A percentile compares a stretch with the other conserved stretches of the same genome.
Conservation (phyloP, 2,888 invertebrate genomes). For the Cheilosia scutellata region DNA sequence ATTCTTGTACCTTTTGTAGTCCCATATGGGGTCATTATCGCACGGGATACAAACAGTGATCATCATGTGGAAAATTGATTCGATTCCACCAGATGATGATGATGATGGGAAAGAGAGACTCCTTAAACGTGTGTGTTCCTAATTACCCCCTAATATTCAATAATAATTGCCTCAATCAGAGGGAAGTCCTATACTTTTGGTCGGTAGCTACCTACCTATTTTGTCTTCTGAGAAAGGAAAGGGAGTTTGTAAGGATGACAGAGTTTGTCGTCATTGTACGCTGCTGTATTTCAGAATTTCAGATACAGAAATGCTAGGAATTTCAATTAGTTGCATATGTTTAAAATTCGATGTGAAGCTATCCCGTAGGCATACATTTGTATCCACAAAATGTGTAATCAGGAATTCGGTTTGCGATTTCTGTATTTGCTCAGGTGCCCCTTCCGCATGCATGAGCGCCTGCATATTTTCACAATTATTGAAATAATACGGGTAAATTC, state of each 20-base stretch:
- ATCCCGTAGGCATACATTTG: constrained; percentile 29
- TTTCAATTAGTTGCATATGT: constrained; percentile 75
- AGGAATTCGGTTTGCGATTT: constrained; percentile 69
- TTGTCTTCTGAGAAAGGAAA: constrained; percentile 15
- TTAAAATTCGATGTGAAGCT: constrained; percentile 67
- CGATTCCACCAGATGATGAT: constrained; percentile 51
- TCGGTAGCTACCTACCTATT: background rate
- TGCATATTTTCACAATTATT: constrained; percentile 65
- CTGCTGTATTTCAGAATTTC: constrained; percentile 15
- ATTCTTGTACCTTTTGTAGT: constrained; percentile 55
- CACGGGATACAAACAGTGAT: constrained; percentile 58
- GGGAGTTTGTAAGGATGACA: constrained; percentile 40
- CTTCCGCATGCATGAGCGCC: constrained; percentile 48
- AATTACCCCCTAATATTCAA: constrained; percentile 74
- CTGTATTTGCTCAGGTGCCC: constrained; percentile 64
- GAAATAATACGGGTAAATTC: constrained; percentile 18
- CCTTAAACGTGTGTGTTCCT: constrained; percentile 58
- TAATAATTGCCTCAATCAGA: constrained; percentile 72
- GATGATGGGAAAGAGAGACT: constrained; percentile 4
- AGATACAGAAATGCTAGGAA: constrained; percentile 44
- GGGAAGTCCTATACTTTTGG: constrained; percentile 12
- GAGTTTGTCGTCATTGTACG: constrained; percentile 59
- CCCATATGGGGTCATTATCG: constrained; percentile 67
- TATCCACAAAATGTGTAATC: constrained; percentile 25
- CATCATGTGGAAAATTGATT: constrained; percentile 72